A percentile compares a stretch with the other conserved stretches of the same genome.
phyloP scores from a whole-genome alignment of 2,113 vertebrate species.

The Oryzias melastigma region DNA sequence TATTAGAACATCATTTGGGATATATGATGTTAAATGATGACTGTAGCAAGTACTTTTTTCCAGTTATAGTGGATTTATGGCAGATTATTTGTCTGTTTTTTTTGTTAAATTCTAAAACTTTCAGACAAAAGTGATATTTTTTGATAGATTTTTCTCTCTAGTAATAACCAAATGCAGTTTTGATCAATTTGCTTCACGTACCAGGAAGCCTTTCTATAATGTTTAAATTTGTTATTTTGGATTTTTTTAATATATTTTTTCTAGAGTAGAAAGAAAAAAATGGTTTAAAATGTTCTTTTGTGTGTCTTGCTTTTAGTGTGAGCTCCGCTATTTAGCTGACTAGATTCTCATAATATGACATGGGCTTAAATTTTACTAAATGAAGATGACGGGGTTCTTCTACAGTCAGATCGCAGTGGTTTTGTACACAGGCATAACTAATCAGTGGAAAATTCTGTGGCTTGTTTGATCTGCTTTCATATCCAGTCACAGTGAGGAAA shows the following conservation, averaged over 20 bases:
- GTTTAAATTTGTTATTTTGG: too few relatives aligned
- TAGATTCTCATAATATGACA: conserved; percentile 35
- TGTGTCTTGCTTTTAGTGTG: conserved; percentile 16
- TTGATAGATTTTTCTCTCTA: too few relatives aligned
- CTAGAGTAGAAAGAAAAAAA: too few relatives aligned
- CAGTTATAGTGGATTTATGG: background rate
- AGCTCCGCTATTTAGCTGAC: conserved; percentile 37
- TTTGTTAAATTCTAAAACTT: too few relatives aligned
- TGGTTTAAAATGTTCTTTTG: too few relatives aligned
- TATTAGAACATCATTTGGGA: background rate
- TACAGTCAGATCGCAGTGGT: background rate
- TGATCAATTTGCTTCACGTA: too few relatives aligned
- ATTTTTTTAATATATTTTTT: too few relatives aligned
- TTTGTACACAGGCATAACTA: background rate
- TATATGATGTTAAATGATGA: too few relatives aligned
- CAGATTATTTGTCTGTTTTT: too few relatives aligned
- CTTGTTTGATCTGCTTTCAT: conserved; percentile 8
- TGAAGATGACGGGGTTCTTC: background rate
- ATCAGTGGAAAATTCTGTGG: background rate
- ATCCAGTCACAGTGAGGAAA: conserved; percentile 41
- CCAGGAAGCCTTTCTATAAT: too few relatives aligned
- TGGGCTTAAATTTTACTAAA: background rate
- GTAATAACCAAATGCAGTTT: too few relatives aligned
- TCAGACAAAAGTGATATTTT: too few relatives aligned
- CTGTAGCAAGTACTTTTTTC: background rate